Evolutionary conservation across 1,140 invertebrate species (phyloP).

Genomic region (Paralvinella palmiformis): DNA sequence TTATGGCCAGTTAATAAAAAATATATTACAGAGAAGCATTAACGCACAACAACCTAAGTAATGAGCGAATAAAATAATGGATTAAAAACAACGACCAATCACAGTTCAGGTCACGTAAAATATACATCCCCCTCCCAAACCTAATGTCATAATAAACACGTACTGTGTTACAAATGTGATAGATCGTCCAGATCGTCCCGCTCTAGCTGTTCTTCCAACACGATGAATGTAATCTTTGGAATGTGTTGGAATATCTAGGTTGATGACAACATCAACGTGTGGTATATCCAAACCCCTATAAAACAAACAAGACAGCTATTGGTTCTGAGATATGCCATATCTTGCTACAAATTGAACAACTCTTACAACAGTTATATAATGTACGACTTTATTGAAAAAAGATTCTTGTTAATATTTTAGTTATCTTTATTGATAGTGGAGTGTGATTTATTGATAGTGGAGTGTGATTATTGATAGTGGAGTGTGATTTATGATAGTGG

Average conservation of each 20-base stretch:
- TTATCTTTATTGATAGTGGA: no score
- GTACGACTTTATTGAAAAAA: no score
- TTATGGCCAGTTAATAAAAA: no score
- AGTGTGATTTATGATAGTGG: no score
- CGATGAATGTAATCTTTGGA: slow-evolving; percentile 95
- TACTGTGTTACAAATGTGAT: slow-evolving; percentile 63
- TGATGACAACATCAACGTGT: slow-evolving; percentile 95
- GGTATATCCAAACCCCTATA: slow-evolving; percentile 92
- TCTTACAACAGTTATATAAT: no score
- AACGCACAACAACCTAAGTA: not conserved
- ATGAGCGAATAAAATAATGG: not conserved
- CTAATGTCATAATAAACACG: slow-evolving; percentile 21
- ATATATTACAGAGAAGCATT: no score
- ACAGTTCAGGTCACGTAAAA: not conserved
- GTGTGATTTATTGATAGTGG: no score
- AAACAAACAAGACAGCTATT: slow-evolving; percentile 24
- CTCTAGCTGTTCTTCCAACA: slow-evolving; percentile 92
- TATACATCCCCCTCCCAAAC: not conserved
- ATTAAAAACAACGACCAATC: no score
- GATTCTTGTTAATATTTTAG: no score
- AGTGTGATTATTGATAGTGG: no score
- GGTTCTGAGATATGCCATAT: no score
- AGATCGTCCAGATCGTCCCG: slow-evolving; percentile 71
- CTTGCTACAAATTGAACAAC: no score
- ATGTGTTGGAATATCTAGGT: slow-evolving; percentile 94